Evolutionary conservation across 2,113 vertebrate genomes (phyloP).

Genomic region (Hucho hucho): DNA sequence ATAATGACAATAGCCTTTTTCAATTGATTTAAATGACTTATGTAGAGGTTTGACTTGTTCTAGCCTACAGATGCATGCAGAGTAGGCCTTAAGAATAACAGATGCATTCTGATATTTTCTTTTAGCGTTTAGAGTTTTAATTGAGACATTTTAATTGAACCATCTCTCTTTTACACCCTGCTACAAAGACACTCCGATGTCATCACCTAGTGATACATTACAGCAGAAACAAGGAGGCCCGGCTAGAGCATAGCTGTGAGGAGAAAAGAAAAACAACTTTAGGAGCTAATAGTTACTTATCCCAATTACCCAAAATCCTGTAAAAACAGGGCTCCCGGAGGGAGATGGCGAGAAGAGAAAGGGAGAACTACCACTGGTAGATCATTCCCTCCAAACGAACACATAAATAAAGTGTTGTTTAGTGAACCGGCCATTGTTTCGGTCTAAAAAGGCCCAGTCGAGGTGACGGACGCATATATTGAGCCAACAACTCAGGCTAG

Average conservation of each 20-base stretch:
- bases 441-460: constrained; percentile 59
- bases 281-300: constrained; percentile 27
- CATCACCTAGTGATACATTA: constrained; percentile 1
- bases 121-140: neutral
- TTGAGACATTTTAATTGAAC: neutral
- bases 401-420: constrained; percentile 73
- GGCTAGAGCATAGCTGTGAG: neutral
- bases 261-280: constrained; percentile 9
- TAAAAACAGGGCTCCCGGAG: constrained; percentile 25
- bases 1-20: no score
- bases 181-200: neutral
- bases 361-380: constrained; percentile 43
- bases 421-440: constrained; percentile 69
- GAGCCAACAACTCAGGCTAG: constrained; percentile 73
- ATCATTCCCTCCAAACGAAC: constrained; percentile 68
- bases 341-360: neutral
- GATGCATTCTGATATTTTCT: neutral
- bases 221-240: neutral
- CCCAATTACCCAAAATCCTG: constrained; percentile 34
- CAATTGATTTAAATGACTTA: no score
- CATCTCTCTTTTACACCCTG: neutral
- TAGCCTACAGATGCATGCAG: no score
- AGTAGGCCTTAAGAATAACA: no score
- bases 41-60: no score
- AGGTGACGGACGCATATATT: constrained; percentile 76